These are phyloP conservation scores for Campodea augens DNA, from an alignment of 1,140 invertebrate species.

Conservation along the genomic window DNA sequence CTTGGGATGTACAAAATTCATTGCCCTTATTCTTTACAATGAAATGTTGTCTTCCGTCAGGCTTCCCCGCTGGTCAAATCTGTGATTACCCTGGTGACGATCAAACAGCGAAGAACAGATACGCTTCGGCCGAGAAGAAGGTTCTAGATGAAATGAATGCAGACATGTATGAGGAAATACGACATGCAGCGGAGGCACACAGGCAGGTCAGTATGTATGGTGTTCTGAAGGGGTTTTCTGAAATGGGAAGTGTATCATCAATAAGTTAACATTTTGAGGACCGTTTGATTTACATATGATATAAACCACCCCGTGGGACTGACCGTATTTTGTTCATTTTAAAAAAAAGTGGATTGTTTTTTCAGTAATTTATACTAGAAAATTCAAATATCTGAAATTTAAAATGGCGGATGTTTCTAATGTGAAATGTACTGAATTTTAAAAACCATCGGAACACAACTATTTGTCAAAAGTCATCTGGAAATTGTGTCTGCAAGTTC, in stretches of 20 bases:
- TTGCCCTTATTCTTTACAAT: too few species aligned
- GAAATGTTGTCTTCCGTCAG: too few species aligned
- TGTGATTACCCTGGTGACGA: too few species aligned
- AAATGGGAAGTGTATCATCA: not conserved
- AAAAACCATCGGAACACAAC: too few species aligned
- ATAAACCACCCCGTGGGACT: not conserved
- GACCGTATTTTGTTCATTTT: not conserved
- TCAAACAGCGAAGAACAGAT: slow-evolving; percentile 74
- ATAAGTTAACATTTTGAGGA: not conserved
- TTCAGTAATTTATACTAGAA: not conserved
- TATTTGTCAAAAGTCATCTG: too few species aligned
- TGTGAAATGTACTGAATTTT: too few species aligned
- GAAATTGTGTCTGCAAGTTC: too few species aligned
- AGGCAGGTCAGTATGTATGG: slow-evolving; percentile 46
- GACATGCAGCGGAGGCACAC: slow-evolving; percentile 92
- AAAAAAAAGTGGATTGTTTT: not conserved
- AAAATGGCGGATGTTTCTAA: too few species aligned
- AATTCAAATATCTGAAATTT: not conserved
- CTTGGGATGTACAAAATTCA: too few species aligned
- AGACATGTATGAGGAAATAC: slow-evolving; percentile 86
- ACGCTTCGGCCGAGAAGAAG: slow-evolving; percentile 77
- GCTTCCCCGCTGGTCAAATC: too few species aligned
- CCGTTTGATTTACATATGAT: too few species aligned
- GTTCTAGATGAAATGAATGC: slow-evolving; percentile 56
- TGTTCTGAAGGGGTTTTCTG: slow-evolving; percentile 16